These are phyloP conservation scores for Chlamydotis undulata DNA, from an alignment of 2,113 vertebrate genomes.

Conservation along the genomic window DNA sequence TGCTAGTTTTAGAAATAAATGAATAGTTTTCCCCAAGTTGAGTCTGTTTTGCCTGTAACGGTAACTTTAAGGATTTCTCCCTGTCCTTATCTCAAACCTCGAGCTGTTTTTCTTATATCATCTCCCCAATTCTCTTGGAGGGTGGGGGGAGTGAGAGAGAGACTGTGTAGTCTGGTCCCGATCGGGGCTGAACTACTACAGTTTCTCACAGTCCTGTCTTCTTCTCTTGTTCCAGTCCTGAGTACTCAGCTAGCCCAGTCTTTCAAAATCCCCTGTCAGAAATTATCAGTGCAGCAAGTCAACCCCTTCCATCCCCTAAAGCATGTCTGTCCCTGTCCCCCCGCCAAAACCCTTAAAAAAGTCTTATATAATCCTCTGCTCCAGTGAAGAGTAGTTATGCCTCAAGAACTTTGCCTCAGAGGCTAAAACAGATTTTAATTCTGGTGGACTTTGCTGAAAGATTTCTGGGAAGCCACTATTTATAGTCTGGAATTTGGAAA, in stretches of 20 bases:
- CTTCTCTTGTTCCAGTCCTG: background rate
- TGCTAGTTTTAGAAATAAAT: too few relatives aligned
- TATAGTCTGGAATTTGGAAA: background rate
- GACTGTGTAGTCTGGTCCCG: too few relatives aligned
- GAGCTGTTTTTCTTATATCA: too few relatives aligned
- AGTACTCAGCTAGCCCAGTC: rapidly evolving
- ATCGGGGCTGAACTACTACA: too few relatives aligned
- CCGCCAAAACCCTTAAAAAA: background rate
- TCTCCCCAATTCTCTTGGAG: too few relatives aligned
- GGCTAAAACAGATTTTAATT: background rate
- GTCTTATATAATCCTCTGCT: background rate
- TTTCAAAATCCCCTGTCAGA: background rate
- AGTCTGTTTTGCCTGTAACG: too few relatives aligned
- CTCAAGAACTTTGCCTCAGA: background rate
- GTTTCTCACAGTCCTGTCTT: background rate
- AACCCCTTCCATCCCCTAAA: background rate
- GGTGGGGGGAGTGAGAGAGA: too few relatives aligned
- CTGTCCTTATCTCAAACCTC: too few relatives aligned
- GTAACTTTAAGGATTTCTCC: too few relatives aligned
- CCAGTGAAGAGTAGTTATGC: background rate
- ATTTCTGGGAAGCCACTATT: background rate
- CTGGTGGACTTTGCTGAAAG: background rate
- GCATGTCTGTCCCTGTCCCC: background rate
- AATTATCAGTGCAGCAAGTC: background rate
- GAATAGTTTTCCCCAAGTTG: too few relatives aligned